These are phyloP conservation scores for Macrostomum cliftonense DNA, from an alignment of 2,888 invertebrate genomes.

Conservation along the genomic window DNA sequence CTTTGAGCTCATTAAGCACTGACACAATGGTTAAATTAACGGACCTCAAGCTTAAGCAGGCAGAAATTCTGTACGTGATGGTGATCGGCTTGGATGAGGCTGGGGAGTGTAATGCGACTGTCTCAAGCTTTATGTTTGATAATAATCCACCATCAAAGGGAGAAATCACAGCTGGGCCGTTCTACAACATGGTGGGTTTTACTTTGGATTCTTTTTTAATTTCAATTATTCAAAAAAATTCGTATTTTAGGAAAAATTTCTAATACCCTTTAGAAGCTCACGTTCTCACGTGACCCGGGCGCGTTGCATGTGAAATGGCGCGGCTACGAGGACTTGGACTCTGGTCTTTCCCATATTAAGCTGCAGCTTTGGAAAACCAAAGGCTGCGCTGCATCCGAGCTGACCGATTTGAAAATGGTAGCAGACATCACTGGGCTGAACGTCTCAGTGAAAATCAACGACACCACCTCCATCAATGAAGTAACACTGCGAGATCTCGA, in stretches of 20 bases:
- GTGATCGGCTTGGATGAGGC: conserved; percentile 16
- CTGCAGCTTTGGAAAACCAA: conserved; percentile 9
- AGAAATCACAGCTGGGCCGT: conserved; percentile 15
- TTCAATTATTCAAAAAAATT: too few relatives aligned
- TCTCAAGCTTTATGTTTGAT: conserved; percentile 15
- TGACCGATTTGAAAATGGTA: conserved; percentile 11
- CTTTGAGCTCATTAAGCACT: neutral
- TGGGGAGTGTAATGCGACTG: conserved; percentile 16
- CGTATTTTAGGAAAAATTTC: neutral
- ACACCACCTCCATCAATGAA: too few relatives aligned
- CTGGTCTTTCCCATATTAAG: conserved; percentile 4
- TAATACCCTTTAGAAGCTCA: conserved; percentile 3
- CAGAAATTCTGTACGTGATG: neutral
- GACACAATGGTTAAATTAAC: neutral
- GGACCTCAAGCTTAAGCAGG: neutral
- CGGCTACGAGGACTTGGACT: conserved; percentile 5
- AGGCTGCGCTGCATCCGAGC: conserved; percentile 11
- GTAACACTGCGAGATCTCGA: too few relatives aligned
- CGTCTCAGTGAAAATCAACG: neutral
- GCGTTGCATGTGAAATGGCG: conserved; percentile 5
- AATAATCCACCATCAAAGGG: conserved; percentile 15
- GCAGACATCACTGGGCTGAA: conserved; percentile 7
- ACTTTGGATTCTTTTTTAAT: neutral
- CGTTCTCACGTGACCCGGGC: neutral
- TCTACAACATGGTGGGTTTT: conserved; percentile 16